Evolutionary conservation across 2,797 vertebrate genomes (phyloP), one percentile per base, ranked within the genome.

Genomic region (Onychomys arenicola): DNA sequence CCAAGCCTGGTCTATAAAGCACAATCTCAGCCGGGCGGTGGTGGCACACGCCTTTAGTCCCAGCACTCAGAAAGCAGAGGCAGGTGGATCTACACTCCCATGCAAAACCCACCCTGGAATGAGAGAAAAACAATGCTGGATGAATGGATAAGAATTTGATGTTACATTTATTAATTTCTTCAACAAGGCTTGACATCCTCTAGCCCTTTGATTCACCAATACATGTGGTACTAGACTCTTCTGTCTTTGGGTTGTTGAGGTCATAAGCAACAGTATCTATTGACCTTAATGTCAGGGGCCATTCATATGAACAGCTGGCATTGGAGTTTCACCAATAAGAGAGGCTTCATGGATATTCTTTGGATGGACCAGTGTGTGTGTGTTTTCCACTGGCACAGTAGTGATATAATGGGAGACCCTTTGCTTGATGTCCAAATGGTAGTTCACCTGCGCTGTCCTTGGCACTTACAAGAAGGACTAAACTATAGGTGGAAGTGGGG

Each of bases 361-460:
- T 43, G 10, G 34, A 73, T 6, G 13, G 4, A 10, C 76, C 52
- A 46, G 5, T 11, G 40, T n/a, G 10, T 76, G 7, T 71, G 12
- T n/a, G 49, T 13, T 21, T 83, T 77, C 23, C 59, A 52, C n/a
- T 43, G 34, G 11, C 11, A 1, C 77, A 73, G 67, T 77, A 95
- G 87, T 8, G 5, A 32, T 61, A 10, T 4, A 34, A 25, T 5
- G 2, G 32, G 59, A 93, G 49, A 16, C 69, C 6, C 5, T 49
- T 46, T 55, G 29, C 25, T 73, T n/a, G 37, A 75, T 34, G 10
- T 14, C 12, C 71, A 82, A 52, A 69, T 43, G 46, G 40, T 19
- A 59, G 59, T 34, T 17, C 0, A 0, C 12, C 21, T 61, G 7
- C 7, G 3, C 2, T 0, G 0, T 37, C 27, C 19, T 55, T 34